Conservation (phyloP, 1,140 invertebrate species). For the Homarus americanus region DNA sequence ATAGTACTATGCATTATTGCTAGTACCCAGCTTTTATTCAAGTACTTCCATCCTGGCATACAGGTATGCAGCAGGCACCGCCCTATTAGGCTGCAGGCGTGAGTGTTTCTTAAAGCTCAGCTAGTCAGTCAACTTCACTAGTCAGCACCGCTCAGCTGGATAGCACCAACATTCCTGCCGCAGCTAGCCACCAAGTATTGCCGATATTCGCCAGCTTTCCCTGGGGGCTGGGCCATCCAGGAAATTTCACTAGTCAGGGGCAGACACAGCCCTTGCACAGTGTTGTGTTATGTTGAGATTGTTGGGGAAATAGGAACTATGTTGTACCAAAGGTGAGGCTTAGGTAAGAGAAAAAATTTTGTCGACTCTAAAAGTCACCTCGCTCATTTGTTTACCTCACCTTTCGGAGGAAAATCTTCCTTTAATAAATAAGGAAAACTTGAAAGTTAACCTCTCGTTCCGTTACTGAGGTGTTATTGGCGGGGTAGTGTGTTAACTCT, state of each 20-base stretch:
- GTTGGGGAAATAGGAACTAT: conserved; percentile 5
- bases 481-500: not conserved
- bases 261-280: conserved; percentile 14
- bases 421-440: not conserved
- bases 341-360: conserved; percentile 10
- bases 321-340: conserved; percentile 26
- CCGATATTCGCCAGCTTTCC: conserved; percentile 25
- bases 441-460: not conserved
- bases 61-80: conserved; percentile 63
- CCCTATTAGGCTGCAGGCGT: conserved; percentile 43
- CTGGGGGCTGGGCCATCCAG: conserved; percentile 43
- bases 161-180: conserved; percentile 44
- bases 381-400: not conserved
- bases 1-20: not conserved
- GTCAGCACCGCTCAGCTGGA: conserved; percentile 60
- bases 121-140: conserved; percentile 62
- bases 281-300: conserved; percentile 26
- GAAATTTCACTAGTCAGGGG: conserved; percentile 34
- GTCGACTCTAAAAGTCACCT: not conserved
- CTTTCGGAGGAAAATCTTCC: conserved; percentile 4
- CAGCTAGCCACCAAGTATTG: conserved; percentile 55
- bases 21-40: not conserved
- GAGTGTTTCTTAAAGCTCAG: conserved; percentile 37
- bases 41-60: not conserved
- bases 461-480: not conserved